A percentile compares a stretch with the other conserved stretches of the same genome.
Conservation (phyloP, 2,888 invertebrate genomes). For the Diloba caeruleocephala region DNA sequence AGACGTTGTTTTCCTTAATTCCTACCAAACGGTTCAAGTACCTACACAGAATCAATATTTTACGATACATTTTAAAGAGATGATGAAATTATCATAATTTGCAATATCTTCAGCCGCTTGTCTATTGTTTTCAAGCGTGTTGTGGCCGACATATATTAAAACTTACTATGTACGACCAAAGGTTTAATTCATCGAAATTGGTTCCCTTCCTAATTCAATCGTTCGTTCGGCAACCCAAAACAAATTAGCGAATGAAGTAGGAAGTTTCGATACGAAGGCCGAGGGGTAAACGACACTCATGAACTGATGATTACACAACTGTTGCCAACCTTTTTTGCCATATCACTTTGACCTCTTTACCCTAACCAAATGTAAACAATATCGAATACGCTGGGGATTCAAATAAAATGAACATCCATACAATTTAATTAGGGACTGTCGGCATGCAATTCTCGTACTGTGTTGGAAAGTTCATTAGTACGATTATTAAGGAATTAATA, state of each 20-base stretch:
- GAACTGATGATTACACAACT: slow-evolving; percentile 76
- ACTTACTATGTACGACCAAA: too few species aligned
- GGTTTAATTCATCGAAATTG: slow-evolving; percentile 15
- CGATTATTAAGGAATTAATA: slow-evolving; percentile 24
- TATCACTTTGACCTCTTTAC: slow-evolving; percentile 64
- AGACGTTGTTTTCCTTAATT: too few species aligned
- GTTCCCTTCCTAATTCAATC: slow-evolving; percentile 18
- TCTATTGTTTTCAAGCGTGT: too few species aligned
- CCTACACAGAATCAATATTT: too few species aligned
- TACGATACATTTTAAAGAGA: too few species aligned
- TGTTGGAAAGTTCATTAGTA: slow-evolving; percentile 37
- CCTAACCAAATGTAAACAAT: slow-evolving; percentile 46
- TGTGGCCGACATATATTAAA: too few species aligned
- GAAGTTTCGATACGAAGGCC: slow-evolving; percentile 77
- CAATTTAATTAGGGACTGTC: slow-evolving; percentile 46
- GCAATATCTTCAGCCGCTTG: too few species aligned
- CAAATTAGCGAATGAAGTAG: slow-evolving; percentile 68
- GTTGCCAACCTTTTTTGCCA: slow-evolving; percentile 63
- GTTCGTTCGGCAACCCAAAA: slow-evolving; percentile 35
- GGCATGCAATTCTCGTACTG: slow-evolving; percentile 42
- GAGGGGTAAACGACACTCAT: slow-evolving; percentile 82
- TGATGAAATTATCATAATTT: too few species aligned
- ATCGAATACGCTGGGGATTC: slow-evolving; percentile 38
- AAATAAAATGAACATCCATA: slow-evolving; percentile 46
- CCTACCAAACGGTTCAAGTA: too few species aligned